These are phyloP conservation scores for Calephelis virginiensis DNA, from an alignment of 1,140 invertebrate genomes.

Conservation along the genomic window DNA sequence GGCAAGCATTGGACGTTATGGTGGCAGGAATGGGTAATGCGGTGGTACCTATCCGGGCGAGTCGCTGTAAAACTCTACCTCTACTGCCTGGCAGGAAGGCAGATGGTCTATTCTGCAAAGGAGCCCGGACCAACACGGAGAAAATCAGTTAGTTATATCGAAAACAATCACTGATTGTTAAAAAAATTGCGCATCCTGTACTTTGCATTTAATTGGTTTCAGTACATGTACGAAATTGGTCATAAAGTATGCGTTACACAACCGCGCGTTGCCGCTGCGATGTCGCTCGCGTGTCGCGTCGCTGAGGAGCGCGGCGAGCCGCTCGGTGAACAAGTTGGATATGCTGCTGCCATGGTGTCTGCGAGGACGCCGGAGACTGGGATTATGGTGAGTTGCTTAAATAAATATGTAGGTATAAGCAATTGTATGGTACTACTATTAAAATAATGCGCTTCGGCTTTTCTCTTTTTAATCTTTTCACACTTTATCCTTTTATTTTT, in stretches of 20 bases:
- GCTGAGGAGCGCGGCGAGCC: conserved; percentile 91
- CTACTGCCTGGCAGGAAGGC: too few species aligned
- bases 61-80: conserved; percentile 62
- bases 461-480: too few species aligned
- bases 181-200: too few species aligned
- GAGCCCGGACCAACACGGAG: too few species aligned
- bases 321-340: conserved; percentile 90
- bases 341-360: conserved; percentile 95
- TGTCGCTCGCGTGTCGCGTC: conserved; percentile 93
- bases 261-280: conserved; percentile 93
- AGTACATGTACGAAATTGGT: conserved; percentile 95
- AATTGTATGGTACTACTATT: too few species aligned
- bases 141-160: too few species aligned
- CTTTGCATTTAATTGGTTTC: conserved; percentile 41
- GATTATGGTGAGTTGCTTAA: conserved; percentile 85
- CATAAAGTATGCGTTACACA: conserved; percentile 96
- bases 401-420: too few species aligned
- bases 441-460: too few species aligned
- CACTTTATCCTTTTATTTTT: too few species aligned
- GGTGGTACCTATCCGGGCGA: conserved; percentile 29
- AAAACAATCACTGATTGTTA: neutral
- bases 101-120: too few species aligned
- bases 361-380: conserved; percentile 85
- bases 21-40: too few species aligned
- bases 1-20: too few species aligned